Evolutionary conservation across 2,113 vertebrate species (phyloP).

Genomic region (Mustela nigripes): DNA sequence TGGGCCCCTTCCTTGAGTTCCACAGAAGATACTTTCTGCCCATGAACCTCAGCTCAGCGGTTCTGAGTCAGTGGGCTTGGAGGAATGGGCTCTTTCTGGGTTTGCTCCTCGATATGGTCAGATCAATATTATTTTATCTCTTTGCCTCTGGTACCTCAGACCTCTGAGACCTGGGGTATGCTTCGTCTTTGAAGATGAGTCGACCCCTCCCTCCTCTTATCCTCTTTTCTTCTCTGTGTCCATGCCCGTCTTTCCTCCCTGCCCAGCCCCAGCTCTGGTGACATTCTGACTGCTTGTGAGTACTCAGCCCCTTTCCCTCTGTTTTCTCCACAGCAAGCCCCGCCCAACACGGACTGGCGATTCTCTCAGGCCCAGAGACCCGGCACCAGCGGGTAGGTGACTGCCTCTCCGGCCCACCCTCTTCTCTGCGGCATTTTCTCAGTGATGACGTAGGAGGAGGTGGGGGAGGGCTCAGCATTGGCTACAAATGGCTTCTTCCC

Average conservation of each 20-base stretch:
- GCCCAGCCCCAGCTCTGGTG: neutral
- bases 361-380: conserved; percentile 99
- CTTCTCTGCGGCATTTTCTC: conserved; percentile 78
- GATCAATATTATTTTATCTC: neutral
- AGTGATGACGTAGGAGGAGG: conserved; percentile 62
- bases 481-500: conserved; percentile 50
- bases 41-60: conserved; percentile 33
- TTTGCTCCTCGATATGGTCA: conserved; percentile 32
- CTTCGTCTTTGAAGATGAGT: conserved; percentile 34
- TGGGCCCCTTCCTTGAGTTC: neutral
- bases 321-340: conserved; percentile 95
- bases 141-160: neutral
- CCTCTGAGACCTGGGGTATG: neutral
- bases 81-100: neutral
- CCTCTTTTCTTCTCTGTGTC: neutral
- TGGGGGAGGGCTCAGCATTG: conserved; percentile 53
- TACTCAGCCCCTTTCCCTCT: conserved; percentile 80
- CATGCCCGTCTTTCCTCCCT: neutral
- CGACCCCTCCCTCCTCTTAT: neutral
- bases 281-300: neutral
- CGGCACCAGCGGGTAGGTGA: conserved; percentile 97
- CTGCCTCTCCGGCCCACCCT: conserved; percentile 67
- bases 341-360: conserved; percentile 97
- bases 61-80: neutral
- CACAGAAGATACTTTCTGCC: neutral